Percentiles rank a stretch among this genome's conserved stretches.
These are phyloP conservation scores for Hemicrepidius hirtus DNA, from an alignment of 2,888 invertebrate genomes.

Conservation along the genomic window DNA sequence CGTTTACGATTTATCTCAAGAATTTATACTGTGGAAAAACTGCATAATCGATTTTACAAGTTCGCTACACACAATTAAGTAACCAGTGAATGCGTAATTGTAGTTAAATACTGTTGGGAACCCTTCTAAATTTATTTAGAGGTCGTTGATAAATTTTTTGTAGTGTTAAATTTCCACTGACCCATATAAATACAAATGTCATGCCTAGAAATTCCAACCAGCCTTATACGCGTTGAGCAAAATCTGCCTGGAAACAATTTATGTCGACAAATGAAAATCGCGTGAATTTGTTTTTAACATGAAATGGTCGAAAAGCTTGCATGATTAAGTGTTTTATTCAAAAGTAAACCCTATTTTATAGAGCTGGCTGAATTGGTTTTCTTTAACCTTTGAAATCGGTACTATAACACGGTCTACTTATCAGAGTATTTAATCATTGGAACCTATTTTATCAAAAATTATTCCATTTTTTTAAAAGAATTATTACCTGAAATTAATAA, in stretches of 20 bases:
- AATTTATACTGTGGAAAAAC: background rate
- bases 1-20: no score
- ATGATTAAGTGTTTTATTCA: conserved; percentile 29
- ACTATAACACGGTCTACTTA: conserved; percentile 13
- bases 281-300: conserved; percentile 30
- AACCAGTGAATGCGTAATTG: conserved; percentile 6
- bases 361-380: conserved; percentile 18
- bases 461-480: background rate
- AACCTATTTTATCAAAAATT: conserved; percentile 11
- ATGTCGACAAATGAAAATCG: conserved; percentile 28
- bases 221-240: conserved; percentile 10
- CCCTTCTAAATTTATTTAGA: conserved; percentile 20
- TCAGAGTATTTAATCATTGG: conserved; percentile 13
- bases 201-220: conserved; percentile 21
- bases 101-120: conserved; percentile 11
- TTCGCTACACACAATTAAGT: conserved; percentile 10
- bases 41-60: background rate
- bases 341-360: conserved; percentile 25
- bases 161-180: conserved; percentile 23
- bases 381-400: conserved; percentile 19
- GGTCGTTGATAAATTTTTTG: conserved; percentile 29
- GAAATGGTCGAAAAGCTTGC: conserved; percentile 27
- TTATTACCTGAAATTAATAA: no score
- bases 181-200: conserved; percentile 28
- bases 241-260: conserved; percentile 25